A percentile compares a stretch with the other conserved stretches of the same genome.
phyloP scores from a whole-genome alignment of 2,888 invertebrate species.

The Tetheella fluctuosa region DNA sequence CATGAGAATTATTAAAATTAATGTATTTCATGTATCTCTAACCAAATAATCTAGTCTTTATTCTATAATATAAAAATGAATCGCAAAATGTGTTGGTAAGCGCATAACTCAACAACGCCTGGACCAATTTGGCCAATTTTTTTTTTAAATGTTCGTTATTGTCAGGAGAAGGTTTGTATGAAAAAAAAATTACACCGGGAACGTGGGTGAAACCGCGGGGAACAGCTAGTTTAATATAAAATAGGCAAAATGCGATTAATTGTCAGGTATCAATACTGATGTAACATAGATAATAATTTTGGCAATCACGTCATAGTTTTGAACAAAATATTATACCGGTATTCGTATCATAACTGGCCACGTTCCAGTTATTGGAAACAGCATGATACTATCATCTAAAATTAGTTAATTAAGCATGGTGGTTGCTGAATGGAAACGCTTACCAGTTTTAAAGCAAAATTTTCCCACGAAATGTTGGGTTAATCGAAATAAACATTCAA shows the following conservation, averaged over 20 bases:
- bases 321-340: background rate
- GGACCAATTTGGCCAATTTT: too few relatives aligned
- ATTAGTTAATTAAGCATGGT: background rate
- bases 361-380: slow-evolving; percentile 3
- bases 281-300: background rate
- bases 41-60: background rate
- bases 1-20: background rate
- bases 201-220: too few relatives aligned
- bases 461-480: background rate
- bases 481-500: background rate
- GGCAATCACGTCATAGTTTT: background rate
- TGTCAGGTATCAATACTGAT: background rate
- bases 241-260: too few relatives aligned
- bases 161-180: too few relatives aligned
- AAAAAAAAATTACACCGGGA: too few relatives aligned
- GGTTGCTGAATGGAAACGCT: background rate
- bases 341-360: slow-evolving; percentile 1
- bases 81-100: too few relatives aligned
- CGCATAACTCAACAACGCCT: too few relatives aligned
- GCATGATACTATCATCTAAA: background rate
- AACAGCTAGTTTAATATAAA: too few relatives aligned
- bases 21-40: background rate
- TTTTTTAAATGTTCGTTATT: too few relatives aligned
- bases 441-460: background rate
- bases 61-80: too few relatives aligned